A percentile compares a stretch with the other conserved stretches of the same genome.
Conservation (phyloP, 2,888 invertebrate species). For the Tortricodes alternella region DNA sequence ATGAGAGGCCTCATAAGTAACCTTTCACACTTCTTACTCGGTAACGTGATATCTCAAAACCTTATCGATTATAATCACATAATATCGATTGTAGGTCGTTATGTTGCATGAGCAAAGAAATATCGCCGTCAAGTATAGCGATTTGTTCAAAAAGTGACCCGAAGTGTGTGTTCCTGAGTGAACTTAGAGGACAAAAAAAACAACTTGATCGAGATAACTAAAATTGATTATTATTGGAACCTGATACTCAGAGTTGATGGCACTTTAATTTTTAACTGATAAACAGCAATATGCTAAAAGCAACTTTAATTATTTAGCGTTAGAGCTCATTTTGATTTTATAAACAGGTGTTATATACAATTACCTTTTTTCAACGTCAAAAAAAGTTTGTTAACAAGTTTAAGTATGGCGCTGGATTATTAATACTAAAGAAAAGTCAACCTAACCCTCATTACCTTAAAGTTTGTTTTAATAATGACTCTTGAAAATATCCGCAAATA, state of each 20-base stretch:
- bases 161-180: too few species aligned
- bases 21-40: slow-evolving; percentile 7
- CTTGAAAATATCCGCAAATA: neutral
- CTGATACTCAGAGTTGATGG: slow-evolving; percentile 15
- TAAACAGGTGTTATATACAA: neutral
- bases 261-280: slow-evolving; percentile 1
- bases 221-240: slow-evolving; percentile 29
- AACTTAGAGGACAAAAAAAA: neutral
- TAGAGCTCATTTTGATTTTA: neutral
- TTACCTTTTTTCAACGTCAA: neutral
- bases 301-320: neutral
- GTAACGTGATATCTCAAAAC: neutral
- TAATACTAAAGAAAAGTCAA: neutral
- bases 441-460: neutral
- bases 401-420: neutral
- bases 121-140: too few species aligned
- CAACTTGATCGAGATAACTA: slow-evolving; percentile 17
- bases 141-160: too few species aligned
- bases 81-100: slow-evolving; percentile 1
- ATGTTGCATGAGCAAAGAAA: too few species aligned
- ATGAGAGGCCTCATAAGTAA: slow-evolving; percentile 2
- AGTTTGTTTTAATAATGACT: neutral
- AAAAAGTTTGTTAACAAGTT: slow-evolving; percentile 2
- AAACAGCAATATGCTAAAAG: neutral
- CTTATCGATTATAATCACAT: slow-evolving; percentile 16